A percentile compares a stretch with the other conserved stretches of the same genome.
phyloP scores from a whole-genome alignment of 2,888 invertebrate species.

The Zygogramma bicolorata region DNA sequence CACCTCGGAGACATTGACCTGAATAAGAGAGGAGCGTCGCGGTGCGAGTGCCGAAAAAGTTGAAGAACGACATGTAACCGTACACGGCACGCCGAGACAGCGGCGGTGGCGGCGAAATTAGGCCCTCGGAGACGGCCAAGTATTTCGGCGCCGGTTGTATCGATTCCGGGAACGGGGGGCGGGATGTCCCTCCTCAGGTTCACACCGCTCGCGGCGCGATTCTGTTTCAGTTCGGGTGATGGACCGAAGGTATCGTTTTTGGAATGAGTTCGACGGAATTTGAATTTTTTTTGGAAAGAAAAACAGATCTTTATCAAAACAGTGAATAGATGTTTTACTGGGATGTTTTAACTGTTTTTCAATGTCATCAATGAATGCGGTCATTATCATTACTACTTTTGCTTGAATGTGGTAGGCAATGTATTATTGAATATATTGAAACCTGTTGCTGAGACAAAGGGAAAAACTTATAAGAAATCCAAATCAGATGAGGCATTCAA shows the following conservation, averaged over 20 bases:
- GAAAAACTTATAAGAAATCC: too few relatives aligned
- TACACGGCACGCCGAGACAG: background rate
- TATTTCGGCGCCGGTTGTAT: conserved; percentile 21
- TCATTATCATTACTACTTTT: too few relatives aligned
- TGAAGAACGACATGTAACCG: background rate
- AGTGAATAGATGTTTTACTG: too few relatives aligned
- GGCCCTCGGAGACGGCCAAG: background rate
- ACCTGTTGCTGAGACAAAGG: too few relatives aligned
- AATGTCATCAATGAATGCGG: too few relatives aligned
- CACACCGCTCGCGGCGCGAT: background rate
- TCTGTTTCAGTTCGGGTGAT: background rate
- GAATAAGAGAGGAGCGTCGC: background rate
- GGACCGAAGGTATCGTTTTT: background rate
- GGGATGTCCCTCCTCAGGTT: background rate
- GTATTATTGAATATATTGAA: too few relatives aligned
- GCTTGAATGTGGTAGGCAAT: too few relatives aligned
- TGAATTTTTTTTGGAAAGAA: too few relatives aligned
- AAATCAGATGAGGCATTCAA: too few relatives aligned
- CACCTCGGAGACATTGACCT: background rate
- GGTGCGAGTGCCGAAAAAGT: background rate
- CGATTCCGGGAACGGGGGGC: background rate
- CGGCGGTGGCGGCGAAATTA: conserved; percentile 3
- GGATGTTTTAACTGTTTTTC: too few relatives aligned
- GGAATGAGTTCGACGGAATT: too few relatives aligned
- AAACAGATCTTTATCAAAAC: too few relatives aligned